A percentile compares a stretch with the other conserved stretches of the same genome.
Conservation (phyloP, 1,140 invertebrate species). For the Phocides pigmalion region DNA sequence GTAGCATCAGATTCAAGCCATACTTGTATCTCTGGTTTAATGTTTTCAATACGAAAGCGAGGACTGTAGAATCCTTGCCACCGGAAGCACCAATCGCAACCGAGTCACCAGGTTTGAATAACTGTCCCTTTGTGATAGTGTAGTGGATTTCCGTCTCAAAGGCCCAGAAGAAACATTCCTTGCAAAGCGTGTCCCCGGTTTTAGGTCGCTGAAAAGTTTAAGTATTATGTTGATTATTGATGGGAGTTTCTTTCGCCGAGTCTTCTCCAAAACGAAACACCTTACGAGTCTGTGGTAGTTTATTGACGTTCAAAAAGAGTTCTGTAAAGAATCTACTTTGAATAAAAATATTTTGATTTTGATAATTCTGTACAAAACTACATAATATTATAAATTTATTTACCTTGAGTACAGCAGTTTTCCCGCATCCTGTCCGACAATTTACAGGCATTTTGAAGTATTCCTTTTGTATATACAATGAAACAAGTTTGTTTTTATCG, state of each 20-base stretch:
- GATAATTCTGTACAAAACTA: neutral
- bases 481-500: no score
- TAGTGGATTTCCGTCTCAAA: conserved; percentile 99
- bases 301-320: no score
- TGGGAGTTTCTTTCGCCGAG: no score
- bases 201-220: conserved; percentile 89
- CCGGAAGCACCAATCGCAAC: conserved; percentile 98
- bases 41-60: conserved; percentile 95
- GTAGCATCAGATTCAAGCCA: conserved; percentile 94
- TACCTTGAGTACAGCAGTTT: conserved; percentile 89
- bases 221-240: conserved; percentile 20
- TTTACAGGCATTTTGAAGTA: conserved; percentile 84
- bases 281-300: no score
- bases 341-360: no score
- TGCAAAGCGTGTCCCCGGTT: conserved; percentile 96
- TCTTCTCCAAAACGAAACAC: no score
- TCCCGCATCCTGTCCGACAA: conserved; percentile 89
- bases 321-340: no score
- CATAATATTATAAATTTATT: conserved; percentile 36
- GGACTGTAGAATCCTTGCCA: conserved; percentile 99
- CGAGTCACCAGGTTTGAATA: conserved; percentile 94
- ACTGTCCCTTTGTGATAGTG: conserved; percentile 93
- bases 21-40: conserved; percentile 97
- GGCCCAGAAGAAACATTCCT: conserved; percentile 96
- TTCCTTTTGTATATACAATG: no score